Evolutionary conservation across 1,140 invertebrate species (phyloP), one percentile per base, ranked within the genome.

Genomic region (Penaeus indicus): DNA sequence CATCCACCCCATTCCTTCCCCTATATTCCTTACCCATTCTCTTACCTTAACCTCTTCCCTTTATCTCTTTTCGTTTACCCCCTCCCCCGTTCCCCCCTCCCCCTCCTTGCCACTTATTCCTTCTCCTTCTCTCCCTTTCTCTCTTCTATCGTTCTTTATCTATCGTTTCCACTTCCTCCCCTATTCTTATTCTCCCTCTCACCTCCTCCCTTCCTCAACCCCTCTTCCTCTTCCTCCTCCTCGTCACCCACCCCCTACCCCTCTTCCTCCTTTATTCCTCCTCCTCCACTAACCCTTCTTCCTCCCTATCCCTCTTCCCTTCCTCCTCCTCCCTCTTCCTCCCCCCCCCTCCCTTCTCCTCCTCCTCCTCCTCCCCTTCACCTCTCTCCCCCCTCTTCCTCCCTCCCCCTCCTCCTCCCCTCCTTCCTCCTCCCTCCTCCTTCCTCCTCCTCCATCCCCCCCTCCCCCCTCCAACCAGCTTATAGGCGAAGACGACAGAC

Each of bases 401-500:
- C 27, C 38, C 60, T 38, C 60, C 38, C 77, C 8, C 22, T n/a
- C 78, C 60, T 38, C 78, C 60, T 38, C 19, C 19, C 79, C 72
- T 5, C 1, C 77, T 22, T 54, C 32, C 27, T 38, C 77, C 38
- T 78, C 27, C 38, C 60, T 38, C 60, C 38, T 32, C 8, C 22
- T n/a, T n/a, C 22, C 47, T 61, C 38, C 54, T 81, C 79, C 32
- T 2, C 32, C 32, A 1, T 2, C 2, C 2, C 32, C 32, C 32
- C 32, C 32, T 2, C 2, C 2, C 32, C 32, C 32, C 32, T 2
- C 63, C 82, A n/a, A 63, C 18, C 32, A 19, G 54, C 64, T 38
- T 75, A 67, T 77, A 61, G 47, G 61, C 62, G 84, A 86, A 21
- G 75, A 32, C 25, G 80, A 27, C 60, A 25, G 25, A 19, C 54